Conservation (phyloP, 2,888 invertebrate species). For the Cryptocheilus praepositus region DNA sequence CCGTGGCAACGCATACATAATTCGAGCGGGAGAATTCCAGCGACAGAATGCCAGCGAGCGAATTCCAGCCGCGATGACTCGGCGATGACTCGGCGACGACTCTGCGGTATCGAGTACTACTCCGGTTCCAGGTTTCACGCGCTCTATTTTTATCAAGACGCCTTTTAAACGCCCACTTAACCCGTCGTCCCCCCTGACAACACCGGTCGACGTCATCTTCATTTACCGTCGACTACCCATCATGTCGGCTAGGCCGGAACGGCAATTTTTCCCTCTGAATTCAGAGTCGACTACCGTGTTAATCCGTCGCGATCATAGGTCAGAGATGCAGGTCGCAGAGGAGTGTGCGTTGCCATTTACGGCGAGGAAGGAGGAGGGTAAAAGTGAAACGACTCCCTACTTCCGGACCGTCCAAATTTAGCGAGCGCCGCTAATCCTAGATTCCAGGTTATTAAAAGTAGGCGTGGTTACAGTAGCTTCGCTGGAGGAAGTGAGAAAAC, state of each 20-base stretch:
- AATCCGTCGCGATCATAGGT: too few species aligned
- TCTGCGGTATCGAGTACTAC: background rate
- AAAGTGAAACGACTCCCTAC: constrained; percentile 27
- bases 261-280: too few species aligned
- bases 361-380: constrained; percentile 21
- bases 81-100: background rate
- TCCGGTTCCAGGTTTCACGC: constrained; percentile 40
- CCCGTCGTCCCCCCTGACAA: constrained; percentile 5
- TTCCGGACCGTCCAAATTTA: constrained; percentile 65
- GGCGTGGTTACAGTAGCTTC: constrained; percentile 52
- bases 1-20: background rate
- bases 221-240: too few species aligned
- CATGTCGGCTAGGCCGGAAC: too few species aligned
- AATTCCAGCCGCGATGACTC: too few species aligned
- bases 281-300: too few species aligned
- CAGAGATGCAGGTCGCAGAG: too few species aligned
- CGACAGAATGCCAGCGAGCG: constrained; percentile 15
- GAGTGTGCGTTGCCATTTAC: constrained; percentile 17
- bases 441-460: constrained; percentile 74
- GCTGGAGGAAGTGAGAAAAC: constrained; percentile 55
- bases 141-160: constrained; percentile 44
- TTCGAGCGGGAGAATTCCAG: constrained; percentile 26
- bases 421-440: constrained; percentile 62
- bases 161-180: constrained; percentile 37
- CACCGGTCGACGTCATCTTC: too few species aligned